These are phyloP conservation scores for Lasius platythorax DNA, from an alignment of 2,888 invertebrate species.

Conservation along the genomic window DNA sequence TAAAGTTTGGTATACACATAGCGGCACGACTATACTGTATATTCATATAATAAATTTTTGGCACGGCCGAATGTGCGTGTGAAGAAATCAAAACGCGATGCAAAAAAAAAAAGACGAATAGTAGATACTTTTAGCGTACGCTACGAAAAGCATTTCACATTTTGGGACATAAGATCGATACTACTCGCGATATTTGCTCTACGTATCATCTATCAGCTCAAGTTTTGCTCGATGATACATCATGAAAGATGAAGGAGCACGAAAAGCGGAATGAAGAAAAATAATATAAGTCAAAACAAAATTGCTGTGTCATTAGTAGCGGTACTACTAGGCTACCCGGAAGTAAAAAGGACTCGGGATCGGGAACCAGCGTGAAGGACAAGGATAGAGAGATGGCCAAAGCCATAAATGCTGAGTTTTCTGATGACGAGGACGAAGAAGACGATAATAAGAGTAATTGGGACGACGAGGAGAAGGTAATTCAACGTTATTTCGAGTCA, in stretches of 20 bases:
- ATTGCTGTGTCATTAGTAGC: slow-evolving; percentile 85
- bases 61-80: slow-evolving; percentile 71
- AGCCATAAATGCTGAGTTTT: slow-evolving; percentile 84
- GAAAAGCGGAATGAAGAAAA: slow-evolving; percentile 75
- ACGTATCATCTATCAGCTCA: slow-evolving; percentile 74
- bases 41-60: slow-evolving; percentile 68
- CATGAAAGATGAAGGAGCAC: slow-evolving; percentile 76
- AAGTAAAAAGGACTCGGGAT: slow-evolving; percentile 85
- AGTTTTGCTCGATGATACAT: slow-evolving; percentile 79
- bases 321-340: slow-evolving; percentile 84
- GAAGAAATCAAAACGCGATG: slow-evolving; percentile 76
- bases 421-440: slow-evolving; percentile 83
- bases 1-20: slow-evolving; percentile 70
- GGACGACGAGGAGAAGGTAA: slow-evolving; percentile 83
- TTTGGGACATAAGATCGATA: slow-evolving; percentile 73
- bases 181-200: slow-evolving; percentile 76
- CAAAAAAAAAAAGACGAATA: slow-evolving; percentile 75
- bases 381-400: slow-evolving; percentile 85
- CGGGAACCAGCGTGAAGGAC: slow-evolving; percentile 83
- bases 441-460: slow-evolving; percentile 83
- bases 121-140: slow-evolving; percentile 74
- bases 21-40: slow-evolving; percentile 68
- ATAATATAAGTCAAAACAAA: slow-evolving; percentile 83
- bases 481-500: slow-evolving; percentile 32
- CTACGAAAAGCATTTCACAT: slow-evolving; percentile 74